phyloP scores from a whole-genome alignment of 2,888 invertebrate genomes.

The Diachrysia chrysitis region DNA sequence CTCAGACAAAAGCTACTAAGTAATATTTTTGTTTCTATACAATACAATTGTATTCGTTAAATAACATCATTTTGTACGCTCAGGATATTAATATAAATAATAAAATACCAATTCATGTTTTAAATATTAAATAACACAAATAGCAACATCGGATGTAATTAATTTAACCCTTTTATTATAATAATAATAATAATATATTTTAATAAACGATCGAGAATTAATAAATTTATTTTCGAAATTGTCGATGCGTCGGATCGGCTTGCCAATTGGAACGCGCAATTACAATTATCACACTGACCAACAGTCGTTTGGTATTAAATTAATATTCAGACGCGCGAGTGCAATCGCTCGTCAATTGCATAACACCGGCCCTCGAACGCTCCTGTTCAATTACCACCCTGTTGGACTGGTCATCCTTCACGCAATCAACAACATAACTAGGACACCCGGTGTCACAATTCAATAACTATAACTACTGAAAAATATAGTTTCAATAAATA shows the following conservation, averaged over 20 bases:
- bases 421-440: constrained; percentile 16
- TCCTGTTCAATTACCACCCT: constrained; percentile 64
- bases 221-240: constrained; percentile 38
- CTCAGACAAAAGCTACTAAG: no score
- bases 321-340: constrained; percentile 52
- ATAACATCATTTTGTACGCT: not conserved
- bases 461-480: not conserved
- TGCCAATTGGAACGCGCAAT: constrained; percentile 60
- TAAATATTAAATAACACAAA: constrained; percentile 10
- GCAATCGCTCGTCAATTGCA: constrained; percentile 40
- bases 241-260: constrained; percentile 24
- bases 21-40: no score
- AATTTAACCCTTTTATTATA: not conserved
- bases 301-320: constrained; percentile 61
- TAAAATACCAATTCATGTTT: constrained; percentile 7
- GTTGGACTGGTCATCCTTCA: constrained; percentile 57
- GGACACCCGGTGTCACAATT: constrained; percentile 16
- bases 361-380: constrained; percentile 42
- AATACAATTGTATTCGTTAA: no score
- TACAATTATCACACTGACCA: constrained; percentile 67
- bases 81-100: not conserved
- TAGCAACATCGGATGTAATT: constrained; percentile 8
- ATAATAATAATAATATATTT: constrained; percentile 40
- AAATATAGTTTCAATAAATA: not conserved
- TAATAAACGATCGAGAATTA: constrained; percentile 27